Evolutionary conservation across 2,888 invertebrate species (phyloP).

Genomic region (Cephus sareptanus): DNA sequence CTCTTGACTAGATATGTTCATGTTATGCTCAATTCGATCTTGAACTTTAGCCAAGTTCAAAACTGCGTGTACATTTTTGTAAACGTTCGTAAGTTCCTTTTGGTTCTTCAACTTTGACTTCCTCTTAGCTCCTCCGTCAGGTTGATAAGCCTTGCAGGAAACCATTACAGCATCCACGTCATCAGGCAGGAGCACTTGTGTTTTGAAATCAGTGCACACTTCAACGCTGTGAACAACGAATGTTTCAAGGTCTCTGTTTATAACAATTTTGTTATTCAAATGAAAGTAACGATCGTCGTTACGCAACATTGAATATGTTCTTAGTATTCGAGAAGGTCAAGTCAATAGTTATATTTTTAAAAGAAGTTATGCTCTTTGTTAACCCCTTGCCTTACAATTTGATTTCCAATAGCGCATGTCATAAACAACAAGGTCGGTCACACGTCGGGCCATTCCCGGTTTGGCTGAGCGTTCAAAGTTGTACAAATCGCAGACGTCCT

Average conservation of each 20-base stretch:
- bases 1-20: constrained; percentile 1
- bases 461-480: constrained; percentile 21
- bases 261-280: neutral
- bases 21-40: constrained; percentile 55
- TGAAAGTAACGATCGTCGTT: neutral
- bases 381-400: too few relatives aligned
- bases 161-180: constrained; percentile 68
- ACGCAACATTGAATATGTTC: neutral
- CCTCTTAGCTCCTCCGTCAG: constrained; percentile 14
- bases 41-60: constrained; percentile 69
- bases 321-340: neutral
- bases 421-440: neutral
- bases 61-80: constrained; percentile 71
- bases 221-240: constrained; percentile 57
- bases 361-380: neutral
- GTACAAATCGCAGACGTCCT: constrained; percentile 2
- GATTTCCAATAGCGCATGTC: too few relatives aligned
- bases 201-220: constrained; percentile 66
- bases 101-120: constrained; percentile 27
- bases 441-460: constrained; percentile 14
- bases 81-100: constrained; percentile 51
- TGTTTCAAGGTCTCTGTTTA: neutral
- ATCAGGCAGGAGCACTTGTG: constrained; percentile 54
- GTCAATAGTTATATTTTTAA: neutral
- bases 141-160: constrained; percentile 61